Evolutionary conservation across 2,888 invertebrate genomes (phyloP).

Genomic region (Cheilosia urbana): DNA sequence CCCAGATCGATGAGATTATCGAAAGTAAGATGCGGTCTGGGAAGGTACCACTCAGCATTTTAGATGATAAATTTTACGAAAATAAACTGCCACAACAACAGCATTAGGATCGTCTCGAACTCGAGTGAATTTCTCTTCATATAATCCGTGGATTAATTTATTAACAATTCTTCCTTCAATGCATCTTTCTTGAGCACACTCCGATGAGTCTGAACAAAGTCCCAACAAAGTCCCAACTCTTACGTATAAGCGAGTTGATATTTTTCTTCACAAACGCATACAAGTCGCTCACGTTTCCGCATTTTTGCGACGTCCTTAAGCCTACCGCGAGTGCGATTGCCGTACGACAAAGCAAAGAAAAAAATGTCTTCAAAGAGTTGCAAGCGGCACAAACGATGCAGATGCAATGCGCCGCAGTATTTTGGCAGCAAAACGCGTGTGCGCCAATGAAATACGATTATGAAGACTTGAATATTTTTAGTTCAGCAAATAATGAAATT

Average conservation of each 20-base stretch:
- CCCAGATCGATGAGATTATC: no score
- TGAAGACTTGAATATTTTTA: constrained; percentile 20
- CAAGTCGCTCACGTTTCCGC: constrained; percentile 33
- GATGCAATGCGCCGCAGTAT: background rate
- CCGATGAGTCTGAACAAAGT: constrained; percentile 5
- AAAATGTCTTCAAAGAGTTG: background rate
- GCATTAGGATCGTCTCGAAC: background rate
- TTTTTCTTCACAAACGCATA: constrained; percentile 12
- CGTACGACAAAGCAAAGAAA: background rate
- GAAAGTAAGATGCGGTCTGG: no score
- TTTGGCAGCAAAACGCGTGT: background rate
- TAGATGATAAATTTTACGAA: background rate
- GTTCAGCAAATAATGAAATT: constrained; percentile 36
- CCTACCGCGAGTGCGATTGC: background rate
- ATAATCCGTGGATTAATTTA: constrained; percentile 16
- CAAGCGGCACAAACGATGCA: background rate
- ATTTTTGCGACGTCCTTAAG: constrained; percentile 23
- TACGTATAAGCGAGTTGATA: background rate
- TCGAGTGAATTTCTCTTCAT: background rate
- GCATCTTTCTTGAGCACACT: background rate
- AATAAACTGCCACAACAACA: background rate
- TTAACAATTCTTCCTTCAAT: constrained; percentile 1
- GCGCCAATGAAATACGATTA: constrained; percentile 30
- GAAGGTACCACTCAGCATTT: background rate
- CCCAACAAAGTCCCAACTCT: constrained; percentile 12